A percentile compares a stretch with the other conserved stretches of the same genome.
Evolutionary conservation across 2,113 vertebrate genomes (phyloP).

Genomic region (Tapirus terrestris): DNA sequence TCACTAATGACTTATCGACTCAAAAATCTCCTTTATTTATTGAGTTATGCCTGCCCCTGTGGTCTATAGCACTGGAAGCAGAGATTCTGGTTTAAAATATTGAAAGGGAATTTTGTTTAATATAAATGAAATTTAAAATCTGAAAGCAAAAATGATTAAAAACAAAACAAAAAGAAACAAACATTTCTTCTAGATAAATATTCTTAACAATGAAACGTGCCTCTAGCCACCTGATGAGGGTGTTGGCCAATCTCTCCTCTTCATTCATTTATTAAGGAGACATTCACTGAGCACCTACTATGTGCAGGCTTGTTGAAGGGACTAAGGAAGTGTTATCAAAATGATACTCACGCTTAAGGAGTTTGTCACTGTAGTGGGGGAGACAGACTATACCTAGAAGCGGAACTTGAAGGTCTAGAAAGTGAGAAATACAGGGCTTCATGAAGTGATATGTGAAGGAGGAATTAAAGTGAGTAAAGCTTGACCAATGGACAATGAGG

Average conservation of each 20-base stretch:
- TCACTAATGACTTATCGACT: constrained; percentile 62
- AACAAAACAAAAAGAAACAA: constrained; percentile 29
- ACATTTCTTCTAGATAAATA: constrained; percentile 7
- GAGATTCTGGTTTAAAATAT: constrained; percentile 29
- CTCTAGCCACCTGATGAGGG: not conserved
- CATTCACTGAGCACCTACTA: not conserved
- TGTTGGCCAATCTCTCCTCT: not conserved
- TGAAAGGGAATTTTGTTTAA: constrained; percentile 17
- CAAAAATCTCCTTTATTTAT: constrained; percentile 59
- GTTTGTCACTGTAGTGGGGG: not conserved
- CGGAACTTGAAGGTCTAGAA: not conserved
- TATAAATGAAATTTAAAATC: not conserved
- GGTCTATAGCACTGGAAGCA: not conserved
- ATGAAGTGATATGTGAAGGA: not conserved
- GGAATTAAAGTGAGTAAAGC: not conserved
- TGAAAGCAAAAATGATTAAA: constrained; percentile 26
- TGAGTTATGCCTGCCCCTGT: constrained; percentile 47
- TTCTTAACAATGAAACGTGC: not conserved
- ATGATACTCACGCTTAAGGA: not conserved
- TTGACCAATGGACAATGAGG: not conserved
- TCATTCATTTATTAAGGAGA: not conserved
- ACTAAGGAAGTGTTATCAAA: not conserved
- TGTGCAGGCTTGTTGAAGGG: not conserved
- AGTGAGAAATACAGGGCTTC: not conserved
- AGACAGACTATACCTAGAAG: not conserved